phyloP scores from a whole-genome alignment of 1,140 invertebrate species.

The Ips typographus region DNA sequence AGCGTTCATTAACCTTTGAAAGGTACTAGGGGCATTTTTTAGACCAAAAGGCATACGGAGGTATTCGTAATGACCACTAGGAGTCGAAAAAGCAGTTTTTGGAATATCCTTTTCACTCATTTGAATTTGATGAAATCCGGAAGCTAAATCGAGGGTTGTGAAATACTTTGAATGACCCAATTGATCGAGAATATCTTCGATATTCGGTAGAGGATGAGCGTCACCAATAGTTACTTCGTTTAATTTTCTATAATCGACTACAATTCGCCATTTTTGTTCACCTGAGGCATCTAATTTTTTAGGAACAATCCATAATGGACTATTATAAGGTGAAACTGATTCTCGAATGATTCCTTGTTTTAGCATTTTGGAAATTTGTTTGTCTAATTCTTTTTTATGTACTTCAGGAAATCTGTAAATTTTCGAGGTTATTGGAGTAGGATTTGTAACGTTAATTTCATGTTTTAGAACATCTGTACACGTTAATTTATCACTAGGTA shows the following conservation, averaged over 20 bases:
- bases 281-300: constrained; percentile 51
- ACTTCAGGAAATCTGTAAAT: constrained; percentile 48
- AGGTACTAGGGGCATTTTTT: constrained; percentile 46
- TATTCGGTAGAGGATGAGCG: constrained; percentile 56
- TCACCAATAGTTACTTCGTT: constrained; percentile 49
- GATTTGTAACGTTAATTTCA: constrained; percentile 40
- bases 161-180: constrained; percentile 54
- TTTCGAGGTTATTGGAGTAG: constrained; percentile 44
- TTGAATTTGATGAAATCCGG: constrained; percentile 57
- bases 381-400: constrained; percentile 51
- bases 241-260: constrained; percentile 51
- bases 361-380: constrained; percentile 52
- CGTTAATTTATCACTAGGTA: constrained; percentile 35
- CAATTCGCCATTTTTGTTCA: constrained; percentile 50
- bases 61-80: constrained; percentile 46
- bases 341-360: constrained; percentile 50
- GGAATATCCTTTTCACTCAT: constrained; percentile 47
- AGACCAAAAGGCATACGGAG: constrained; percentile 49
- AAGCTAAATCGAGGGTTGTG: constrained; percentile 54
- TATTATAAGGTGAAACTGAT: constrained; percentile 46
- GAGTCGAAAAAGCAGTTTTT: constrained; percentile 55
- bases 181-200: constrained; percentile 54
- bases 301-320: constrained; percentile 51
- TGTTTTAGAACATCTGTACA: constrained; percentile 38
- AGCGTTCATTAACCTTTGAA: constrained; percentile 49